phyloP scores from a whole-genome alignment of 2,113 vertebrate species.

The Trochalopteron elliotii region DNA sequence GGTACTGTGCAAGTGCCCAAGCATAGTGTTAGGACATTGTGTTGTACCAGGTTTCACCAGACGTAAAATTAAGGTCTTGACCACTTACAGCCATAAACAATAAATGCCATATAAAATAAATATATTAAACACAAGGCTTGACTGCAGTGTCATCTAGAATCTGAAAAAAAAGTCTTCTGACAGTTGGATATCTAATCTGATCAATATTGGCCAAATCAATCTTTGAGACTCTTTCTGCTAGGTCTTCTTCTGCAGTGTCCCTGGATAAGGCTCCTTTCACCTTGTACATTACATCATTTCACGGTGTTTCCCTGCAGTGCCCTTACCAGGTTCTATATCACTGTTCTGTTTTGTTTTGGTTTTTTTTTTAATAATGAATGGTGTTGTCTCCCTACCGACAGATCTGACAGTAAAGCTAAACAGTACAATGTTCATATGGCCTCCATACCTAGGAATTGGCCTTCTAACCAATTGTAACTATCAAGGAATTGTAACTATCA shows the following conservation, averaged over 20 bases:
- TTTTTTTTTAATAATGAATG: background rate
- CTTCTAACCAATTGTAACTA: background rate
- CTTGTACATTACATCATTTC: background rate
- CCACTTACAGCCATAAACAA: conserved; percentile 17
- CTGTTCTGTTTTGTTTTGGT: no score
- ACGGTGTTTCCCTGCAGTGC: background rate
- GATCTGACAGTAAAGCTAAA: background rate
- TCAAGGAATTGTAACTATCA: background rate
- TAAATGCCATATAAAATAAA: background rate
- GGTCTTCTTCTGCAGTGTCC: background rate
- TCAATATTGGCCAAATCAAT: background rate
- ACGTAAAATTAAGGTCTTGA: conserved; percentile 17
- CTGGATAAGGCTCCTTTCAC: background rate
- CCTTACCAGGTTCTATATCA: background rate
- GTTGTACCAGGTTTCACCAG: background rate
- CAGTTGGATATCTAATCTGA: background rate
- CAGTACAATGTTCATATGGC: background rate
- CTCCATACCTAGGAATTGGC: background rate
- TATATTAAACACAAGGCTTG: background rate
- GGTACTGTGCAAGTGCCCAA: background rate
- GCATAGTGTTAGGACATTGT: background rate
- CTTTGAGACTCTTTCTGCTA: background rate
- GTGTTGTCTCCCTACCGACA: background rate
- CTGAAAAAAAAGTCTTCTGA: background rate
- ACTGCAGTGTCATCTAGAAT: background rate